Base-by-base conservation (phyloP, 2,888 invertebrate genomes). In the Miltochrista miniata region DNA sequence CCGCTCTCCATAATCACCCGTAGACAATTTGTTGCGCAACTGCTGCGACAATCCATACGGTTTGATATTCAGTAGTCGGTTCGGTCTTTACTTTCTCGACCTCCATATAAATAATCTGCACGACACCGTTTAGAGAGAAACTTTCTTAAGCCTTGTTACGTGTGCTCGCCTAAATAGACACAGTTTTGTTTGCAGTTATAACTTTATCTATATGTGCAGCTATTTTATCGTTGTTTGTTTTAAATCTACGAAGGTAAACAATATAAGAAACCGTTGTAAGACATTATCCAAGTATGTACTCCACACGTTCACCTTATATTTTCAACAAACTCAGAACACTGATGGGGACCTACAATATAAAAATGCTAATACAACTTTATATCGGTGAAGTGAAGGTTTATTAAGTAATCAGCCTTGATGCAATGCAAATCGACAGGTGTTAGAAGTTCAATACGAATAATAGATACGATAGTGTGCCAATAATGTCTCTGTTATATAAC, bases 21-120 rank as follows among this genome's bases (percentile, higher is more conserved):
- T 72, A 74, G 77, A 73, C 74, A 72, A 74, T 74, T 74, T 71
- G 81, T 90, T 90, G 81, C 83, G 85, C 83, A 89, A 89, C 75
- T 63, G 69, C 67, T 60, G 74, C 76, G 75, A 77, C 80, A 62
- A 73, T 70, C 62, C 64, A 63, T 56, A 64, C 61, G 73, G 74
- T 76, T 86, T 82, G 74, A 78, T 88, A 89, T 89, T 87, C 87
- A 76, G 67, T 72, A 64, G 74, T 76, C 75, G 73, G 68, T 69
- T 72, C 67, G 64, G 74, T 73, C 74, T 85, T 86, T 83, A 88
- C 88, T 90, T 90, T 90, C 88, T 85, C 85, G 74, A 81, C 74
- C 73, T 78, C 82, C 79, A 79, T 84, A 75, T 70, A 72, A 68
- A 74, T 74, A 79, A 78, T 79, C 70, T 69, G 62, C 64, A 74